Conservation (phyloP, 2,113 vertebrate species). For the Cephalopterus ornatus region DNA sequence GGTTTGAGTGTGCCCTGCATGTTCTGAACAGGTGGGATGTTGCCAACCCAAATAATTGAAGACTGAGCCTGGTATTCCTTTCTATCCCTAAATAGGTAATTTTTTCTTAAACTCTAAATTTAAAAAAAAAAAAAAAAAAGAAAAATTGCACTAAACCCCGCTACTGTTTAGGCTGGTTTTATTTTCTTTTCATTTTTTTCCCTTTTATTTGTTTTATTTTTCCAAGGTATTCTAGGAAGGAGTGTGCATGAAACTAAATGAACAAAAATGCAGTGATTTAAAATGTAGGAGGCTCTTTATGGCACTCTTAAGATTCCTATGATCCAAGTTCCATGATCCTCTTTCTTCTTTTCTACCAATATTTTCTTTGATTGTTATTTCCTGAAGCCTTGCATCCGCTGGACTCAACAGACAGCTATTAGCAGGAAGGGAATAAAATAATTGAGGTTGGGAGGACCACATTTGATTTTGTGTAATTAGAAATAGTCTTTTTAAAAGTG, state of each 20-base stretch:
- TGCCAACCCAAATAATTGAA: background rate
- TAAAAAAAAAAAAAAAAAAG: background rate
- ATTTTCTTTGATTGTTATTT: background rate
- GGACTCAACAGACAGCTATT: background rate
- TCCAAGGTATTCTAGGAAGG: background rate
- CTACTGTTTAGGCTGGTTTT: background rate
- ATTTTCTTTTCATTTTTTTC: background rate
- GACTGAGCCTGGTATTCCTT: background rate
- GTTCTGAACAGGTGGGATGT: background rate
- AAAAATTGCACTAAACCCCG: accelerated
- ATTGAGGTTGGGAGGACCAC: background rate
- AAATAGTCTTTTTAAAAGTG: background rate
- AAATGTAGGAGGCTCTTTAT: background rate
- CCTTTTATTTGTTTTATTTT: background rate
- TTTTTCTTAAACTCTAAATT: background rate
- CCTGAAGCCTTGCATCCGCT: background rate
- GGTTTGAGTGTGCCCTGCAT: background rate
- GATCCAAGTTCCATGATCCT: background rate
- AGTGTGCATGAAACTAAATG: background rate
- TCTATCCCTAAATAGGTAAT: background rate
- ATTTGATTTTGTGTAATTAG: background rate
- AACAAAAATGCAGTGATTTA: background rate
- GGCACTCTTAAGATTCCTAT: background rate
- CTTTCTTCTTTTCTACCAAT: background rate
- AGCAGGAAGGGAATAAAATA: background rate